phyloP scores from a whole-genome alignment of 2,113 vertebrate species.

The Anser cygnoides region DNA sequence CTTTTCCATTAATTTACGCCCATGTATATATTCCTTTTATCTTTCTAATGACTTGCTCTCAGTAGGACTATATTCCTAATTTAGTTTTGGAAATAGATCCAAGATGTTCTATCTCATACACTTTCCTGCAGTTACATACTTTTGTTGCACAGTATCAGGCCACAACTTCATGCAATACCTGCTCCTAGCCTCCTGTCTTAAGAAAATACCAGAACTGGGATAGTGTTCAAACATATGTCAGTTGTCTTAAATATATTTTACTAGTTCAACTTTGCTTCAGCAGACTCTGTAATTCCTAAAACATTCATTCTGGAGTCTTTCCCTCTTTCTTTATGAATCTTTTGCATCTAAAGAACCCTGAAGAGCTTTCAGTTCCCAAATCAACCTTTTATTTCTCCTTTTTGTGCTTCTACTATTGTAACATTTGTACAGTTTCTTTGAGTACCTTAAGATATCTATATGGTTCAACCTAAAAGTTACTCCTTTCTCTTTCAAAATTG shows the following conservation, averaged over 20 bases:
- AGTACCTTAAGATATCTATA: background rate
- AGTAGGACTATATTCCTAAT: background rate
- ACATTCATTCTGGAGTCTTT: background rate
- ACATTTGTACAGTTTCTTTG: background rate
- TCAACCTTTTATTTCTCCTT: background rate
- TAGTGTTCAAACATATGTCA: background rate
- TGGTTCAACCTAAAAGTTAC: background rate
- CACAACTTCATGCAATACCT: fast-evolving
- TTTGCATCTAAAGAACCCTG: background rate
- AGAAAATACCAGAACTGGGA: background rate
- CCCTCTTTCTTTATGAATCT: background rate
- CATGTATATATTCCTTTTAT: background rate
- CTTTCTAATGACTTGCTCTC: background rate
- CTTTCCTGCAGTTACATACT: background rate
- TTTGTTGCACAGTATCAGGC: background rate
- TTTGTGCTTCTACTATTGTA: background rate
- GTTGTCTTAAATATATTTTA: background rate
- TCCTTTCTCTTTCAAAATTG: background rate
- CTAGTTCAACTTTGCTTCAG: background rate
- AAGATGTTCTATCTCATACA: background rate
- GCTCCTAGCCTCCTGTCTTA: background rate
- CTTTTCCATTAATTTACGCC: background rate
- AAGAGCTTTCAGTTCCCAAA: background rate
- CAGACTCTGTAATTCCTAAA: background rate
- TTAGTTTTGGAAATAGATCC: background rate